Evolutionary conservation across 2,113 vertebrate genomes (phyloP), one percentile per base, ranked within the genome.

Genomic region (Bubo scandiacus): DNA sequence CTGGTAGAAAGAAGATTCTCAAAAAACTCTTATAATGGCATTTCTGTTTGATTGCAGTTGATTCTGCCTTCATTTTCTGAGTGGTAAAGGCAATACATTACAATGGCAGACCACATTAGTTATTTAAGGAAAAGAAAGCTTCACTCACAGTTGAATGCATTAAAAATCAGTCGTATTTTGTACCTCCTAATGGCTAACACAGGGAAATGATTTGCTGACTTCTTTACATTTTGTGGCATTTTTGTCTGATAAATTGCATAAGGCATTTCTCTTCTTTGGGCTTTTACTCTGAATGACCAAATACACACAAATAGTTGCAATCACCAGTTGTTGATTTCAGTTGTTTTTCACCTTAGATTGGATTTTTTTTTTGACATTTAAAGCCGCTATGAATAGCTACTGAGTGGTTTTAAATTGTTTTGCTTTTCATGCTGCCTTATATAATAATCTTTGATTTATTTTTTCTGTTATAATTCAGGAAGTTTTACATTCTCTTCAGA

Each of bases 11-110:
- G 80, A 90, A 73, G 59, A 74, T 52, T 61, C 45, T 59, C 5
- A 54, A 38, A 83, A 87, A 61, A 8, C 25, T 57, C 42, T 38
- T 52, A 12, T 36, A 47, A 34, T 57, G 55, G 18, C 30, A 15
- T 96, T 95, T 94, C 72, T 84, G 43, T 93, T 83, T 88, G 72
- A 95, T 94, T 91, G 94, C 75, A 71, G 55, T 81, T 84, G 88
- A 83, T 79, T 95, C 55, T 10, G 11, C 45, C 78, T 59, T 90
- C 9, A 32, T 91, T 88, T 94, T 78, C 68, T 36, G 51, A 73
- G 42, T 55, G 23, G 38, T 90, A 65, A 90, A 55, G 29, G 59
- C 61, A 90, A 22, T 55, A 25, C 22, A 30, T 94, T 73, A 67
- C 38, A 83, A 71, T 74, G 42, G 49, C 59, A 83, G 67, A 71